Percentiles rank a stretch among this genome's conserved stretches.
Conservation (phyloP, 2,113 vertebrate genomes). For the Oplegnathus fasciatus region DNA sequence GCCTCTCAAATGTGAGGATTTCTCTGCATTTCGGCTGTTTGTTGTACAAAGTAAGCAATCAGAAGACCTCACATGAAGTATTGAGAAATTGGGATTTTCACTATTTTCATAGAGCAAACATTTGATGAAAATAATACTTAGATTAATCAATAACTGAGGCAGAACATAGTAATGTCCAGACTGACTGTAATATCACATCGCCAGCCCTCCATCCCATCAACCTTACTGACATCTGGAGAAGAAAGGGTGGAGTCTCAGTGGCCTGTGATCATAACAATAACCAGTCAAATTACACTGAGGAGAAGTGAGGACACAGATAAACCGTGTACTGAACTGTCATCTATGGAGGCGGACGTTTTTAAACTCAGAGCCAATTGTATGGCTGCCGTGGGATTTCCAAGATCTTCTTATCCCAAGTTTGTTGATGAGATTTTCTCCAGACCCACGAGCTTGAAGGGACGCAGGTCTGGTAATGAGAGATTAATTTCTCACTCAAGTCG, state of each 20-base stretch:
- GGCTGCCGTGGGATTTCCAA: constrained; percentile 30
- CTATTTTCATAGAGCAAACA: no score
- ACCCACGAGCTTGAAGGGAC: constrained; percentile 20
- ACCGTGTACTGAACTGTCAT: not conserved
- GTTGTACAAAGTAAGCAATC: not conserved
- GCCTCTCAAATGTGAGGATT: not conserved
- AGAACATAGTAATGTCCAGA: no score
- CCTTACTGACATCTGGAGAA: not conserved
- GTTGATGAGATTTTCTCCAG: constrained; percentile 31
- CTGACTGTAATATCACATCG: no score
- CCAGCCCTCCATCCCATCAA: not conserved
- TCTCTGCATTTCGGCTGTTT: not conserved
- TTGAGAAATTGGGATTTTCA: no score
- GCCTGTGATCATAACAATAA: not conserved
- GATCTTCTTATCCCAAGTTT: constrained; percentile 55
- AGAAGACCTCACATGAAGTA: no score
- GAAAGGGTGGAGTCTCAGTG: not conserved
- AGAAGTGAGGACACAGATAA: constrained; percentile 12
- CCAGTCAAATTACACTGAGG: not conserved
- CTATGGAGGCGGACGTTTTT: not conserved
- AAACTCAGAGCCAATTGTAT: not conserved
- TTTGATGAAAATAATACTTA: no score
- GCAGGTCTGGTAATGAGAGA: constrained; percentile 43
- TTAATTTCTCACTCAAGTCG: constrained; percentile 50
- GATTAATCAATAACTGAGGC: no score